Evolutionary conservation across 2,113 vertebrate species (phyloP).

Genomic region (Pelusios castaneus): DNA sequence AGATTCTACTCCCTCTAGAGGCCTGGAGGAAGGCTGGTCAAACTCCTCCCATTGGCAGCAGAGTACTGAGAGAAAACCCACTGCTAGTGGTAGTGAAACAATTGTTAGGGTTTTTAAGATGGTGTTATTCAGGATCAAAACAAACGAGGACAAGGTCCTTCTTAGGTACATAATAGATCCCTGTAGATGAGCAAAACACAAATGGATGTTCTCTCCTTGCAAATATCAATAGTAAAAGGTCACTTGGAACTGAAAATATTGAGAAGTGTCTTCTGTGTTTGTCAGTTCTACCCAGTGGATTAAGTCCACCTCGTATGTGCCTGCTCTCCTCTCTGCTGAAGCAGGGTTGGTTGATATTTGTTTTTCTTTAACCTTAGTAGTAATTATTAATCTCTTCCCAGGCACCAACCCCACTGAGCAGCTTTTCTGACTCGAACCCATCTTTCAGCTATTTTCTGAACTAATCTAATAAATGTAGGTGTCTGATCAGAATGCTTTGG

Average conservation of each 20-base stretch:
- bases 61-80: background rate
- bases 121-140: background rate
- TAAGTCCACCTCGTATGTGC: background rate
- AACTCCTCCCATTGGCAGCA: background rate
- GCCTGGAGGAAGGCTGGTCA: background rate
- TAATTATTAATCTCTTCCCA: background rate
- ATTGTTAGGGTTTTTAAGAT: background rate
- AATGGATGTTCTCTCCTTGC: background rate
- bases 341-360: background rate
- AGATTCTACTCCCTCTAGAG: background rate
- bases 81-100: background rate
- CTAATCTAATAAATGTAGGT: background rate
- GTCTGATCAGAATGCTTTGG: background rate
- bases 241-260: background rate
- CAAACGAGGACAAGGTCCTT: background rate
- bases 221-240: background rate
- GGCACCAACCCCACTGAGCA: background rate
- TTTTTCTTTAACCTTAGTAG: rapidly evolving
- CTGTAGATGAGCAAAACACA: background rate
- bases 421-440: background rate
- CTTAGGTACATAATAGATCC: background rate
- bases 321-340: background rate
- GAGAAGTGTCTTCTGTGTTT: background rate
- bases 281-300: background rate
- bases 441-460: background rate